Percentiles rank a stretch among this genome's conserved stretches.
Conservation (phyloP, 2,113 vertebrate genomes). For the Pseudorasbora parva region DNA sequence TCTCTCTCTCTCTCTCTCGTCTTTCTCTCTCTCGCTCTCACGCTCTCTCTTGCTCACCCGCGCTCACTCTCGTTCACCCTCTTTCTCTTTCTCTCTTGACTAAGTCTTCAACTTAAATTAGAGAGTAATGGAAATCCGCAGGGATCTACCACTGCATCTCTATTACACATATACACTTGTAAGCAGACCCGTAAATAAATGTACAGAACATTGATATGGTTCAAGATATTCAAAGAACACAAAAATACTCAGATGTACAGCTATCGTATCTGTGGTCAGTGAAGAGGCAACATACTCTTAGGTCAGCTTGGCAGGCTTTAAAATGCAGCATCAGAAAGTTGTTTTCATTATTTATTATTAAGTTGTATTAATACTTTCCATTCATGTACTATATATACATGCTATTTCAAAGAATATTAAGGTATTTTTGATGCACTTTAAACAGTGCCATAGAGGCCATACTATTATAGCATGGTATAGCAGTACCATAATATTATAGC, state of each 20-base stretch:
- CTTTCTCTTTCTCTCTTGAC: conserved; percentile 17
- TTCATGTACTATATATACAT: too few species aligned
- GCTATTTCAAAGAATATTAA: too few species aligned
- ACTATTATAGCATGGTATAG: too few species aligned
- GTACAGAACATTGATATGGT: conserved; percentile 23
- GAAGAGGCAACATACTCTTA: conserved; percentile 6
- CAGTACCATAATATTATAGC: too few species aligned
- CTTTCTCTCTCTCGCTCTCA: not conserved
- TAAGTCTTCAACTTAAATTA: conserved; percentile 62
- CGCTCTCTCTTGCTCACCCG: conserved; percentile 7
- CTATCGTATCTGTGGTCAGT: conserved; percentile 49
- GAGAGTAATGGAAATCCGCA: conserved; percentile 57
- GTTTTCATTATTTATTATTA: too few species aligned
- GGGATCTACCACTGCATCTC: conserved; percentile 52
- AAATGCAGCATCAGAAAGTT: too few species aligned
- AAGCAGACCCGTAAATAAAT: conserved; percentile 53
- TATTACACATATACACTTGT: conserved; percentile 42
- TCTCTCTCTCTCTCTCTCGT: conserved; percentile 9
- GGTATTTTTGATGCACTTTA: too few species aligned
- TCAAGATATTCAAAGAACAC: conserved; percentile 35
- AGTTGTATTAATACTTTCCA: too few species aligned
- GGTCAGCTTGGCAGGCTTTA: not conserved
- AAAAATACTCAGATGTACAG: not conserved
- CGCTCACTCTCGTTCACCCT: not conserved
- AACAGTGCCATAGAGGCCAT: too few species aligned